Percentiles rank a stretch among this genome's conserved stretches.
Conservation (phyloP, 2,888 invertebrate genomes). For the Lepidochitona cinerea region DNA sequence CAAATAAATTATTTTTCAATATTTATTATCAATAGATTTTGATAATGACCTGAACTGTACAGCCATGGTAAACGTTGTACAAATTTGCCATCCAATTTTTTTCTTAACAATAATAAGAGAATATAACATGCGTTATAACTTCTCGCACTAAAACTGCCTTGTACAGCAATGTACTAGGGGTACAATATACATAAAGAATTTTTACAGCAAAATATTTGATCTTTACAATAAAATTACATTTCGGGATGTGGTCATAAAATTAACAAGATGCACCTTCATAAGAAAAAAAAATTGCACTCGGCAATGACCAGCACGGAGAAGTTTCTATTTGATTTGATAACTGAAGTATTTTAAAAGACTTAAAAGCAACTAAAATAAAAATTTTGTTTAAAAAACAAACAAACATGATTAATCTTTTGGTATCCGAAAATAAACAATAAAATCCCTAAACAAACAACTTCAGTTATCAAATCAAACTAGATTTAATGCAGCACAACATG, state of each 20-base stretch:
- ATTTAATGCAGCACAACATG: not conserved
- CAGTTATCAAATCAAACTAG: not conserved
- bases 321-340: not conserved
- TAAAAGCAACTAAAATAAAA: not conserved
- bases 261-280: not conserved
- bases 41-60: constrained; percentile 4
- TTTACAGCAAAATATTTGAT: not conserved
- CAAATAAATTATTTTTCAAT: not conserved
- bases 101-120: not conserved
- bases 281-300: not conserved
- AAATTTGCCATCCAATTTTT: not conserved
- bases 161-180: constrained; percentile 6
- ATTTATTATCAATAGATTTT: not conserved
- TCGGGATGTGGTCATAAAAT: not conserved
- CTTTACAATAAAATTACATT: not conserved
- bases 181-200: not conserved
- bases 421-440: not conserved
- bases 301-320: not conserved
- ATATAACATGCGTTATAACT: too few relatives aligned
- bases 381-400: not conserved
- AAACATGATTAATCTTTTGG: not conserved
- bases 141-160: constrained; percentile 2
- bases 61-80: not conserved
- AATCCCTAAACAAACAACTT: not conserved
- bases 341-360: not conserved